Evolutionary conservation across 2,113 vertebrate genomes (phyloP), one percentile per base, ranked within the genome.

Genomic region (Brachypodius melanocephalos): DNA sequence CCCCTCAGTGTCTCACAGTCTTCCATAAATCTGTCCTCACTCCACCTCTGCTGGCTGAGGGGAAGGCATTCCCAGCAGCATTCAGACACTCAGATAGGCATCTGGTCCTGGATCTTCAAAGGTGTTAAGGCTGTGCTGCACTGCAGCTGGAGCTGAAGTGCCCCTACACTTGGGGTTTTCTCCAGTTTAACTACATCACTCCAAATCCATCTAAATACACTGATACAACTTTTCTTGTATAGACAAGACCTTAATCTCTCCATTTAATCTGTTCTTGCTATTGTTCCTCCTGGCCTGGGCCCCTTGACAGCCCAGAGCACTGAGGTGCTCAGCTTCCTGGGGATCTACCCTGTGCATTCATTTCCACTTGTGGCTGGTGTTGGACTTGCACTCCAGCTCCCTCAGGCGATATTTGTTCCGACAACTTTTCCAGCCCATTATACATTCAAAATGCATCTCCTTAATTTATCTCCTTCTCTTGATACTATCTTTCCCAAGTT

Each of bases 221-320:
- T 12, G 74, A 94, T 96, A 91, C 81, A 93, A 91, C 77, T 80
- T 73, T 96, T 94, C 94, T 73, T 96, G 93, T 93, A 79, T 88
- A 96, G 96, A 90, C 95, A 96, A 96, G 95, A 93, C 93, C 32
- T 34, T 94, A 95, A 96, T 97, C 87, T 91, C 74, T 69, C 21
- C 2, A 40, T 67, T 96, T 83, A 76, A 91, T 94, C 89, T 88
- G 46, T 36, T 54, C 71, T 93, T 74, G 78, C 89, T 85, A 54
- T 82, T 95, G 67, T 88, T 95, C 52, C 75, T 93, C 58, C 85
- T 69, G 58, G 91, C 88, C 58, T 5, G 4, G 62, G 91, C 81
- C 75, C 66, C 91, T 69, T 2, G 0, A 80, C 85, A 96, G 90
- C 78, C 71, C 51, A 74, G 71, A 93, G 78, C 88, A 15, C 75